Conservation (phyloP, 2,888 invertebrate genomes). For the Nomada goodeniana region DNA sequence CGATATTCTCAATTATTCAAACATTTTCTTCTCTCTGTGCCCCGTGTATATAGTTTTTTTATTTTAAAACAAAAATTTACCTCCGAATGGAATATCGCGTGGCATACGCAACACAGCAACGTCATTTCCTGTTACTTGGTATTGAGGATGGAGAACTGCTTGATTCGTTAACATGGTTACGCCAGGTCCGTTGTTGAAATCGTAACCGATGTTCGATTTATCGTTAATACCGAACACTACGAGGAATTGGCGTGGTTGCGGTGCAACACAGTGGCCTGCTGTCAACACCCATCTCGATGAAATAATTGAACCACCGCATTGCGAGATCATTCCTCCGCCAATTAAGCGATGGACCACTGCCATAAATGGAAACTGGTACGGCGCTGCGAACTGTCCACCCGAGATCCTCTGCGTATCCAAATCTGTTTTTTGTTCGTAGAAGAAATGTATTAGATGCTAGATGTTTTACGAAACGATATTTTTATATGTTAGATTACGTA, state of each 20-base stretch:
- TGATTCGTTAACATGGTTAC: constrained; percentile 64
- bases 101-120: constrained; percentile 72
- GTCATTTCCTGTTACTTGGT: constrained; percentile 56
- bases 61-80: constrained; percentile 49
- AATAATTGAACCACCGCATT: constrained; percentile 74
- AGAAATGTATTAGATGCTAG: not conserved
- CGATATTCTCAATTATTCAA: not conserved
- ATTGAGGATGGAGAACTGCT: constrained; percentile 63
- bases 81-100: constrained; percentile 64
- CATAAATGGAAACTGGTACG: constrained; percentile 73
- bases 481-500: not conserved
- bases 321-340: constrained; percentile 34
- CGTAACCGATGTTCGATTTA: constrained; percentile 62
- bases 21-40: not conserved
- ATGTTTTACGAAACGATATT: not conserved
- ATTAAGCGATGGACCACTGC: constrained; percentile 67
- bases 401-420: constrained; percentile 39
- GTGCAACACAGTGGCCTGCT: constrained; percentile 70
- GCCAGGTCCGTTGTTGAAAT: constrained; percentile 60
- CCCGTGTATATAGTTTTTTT: not conserved
- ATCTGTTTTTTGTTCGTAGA: not conserved
- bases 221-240: constrained; percentile 68
- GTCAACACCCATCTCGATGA: constrained; percentile 73
- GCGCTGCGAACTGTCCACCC: constrained; percentile 61
- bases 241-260: constrained; percentile 49